These are phyloP conservation scores for Agonopterix alstromeriana DNA, from an alignment of 2,888 invertebrate genomes.

Conservation along the genomic window DNA sequence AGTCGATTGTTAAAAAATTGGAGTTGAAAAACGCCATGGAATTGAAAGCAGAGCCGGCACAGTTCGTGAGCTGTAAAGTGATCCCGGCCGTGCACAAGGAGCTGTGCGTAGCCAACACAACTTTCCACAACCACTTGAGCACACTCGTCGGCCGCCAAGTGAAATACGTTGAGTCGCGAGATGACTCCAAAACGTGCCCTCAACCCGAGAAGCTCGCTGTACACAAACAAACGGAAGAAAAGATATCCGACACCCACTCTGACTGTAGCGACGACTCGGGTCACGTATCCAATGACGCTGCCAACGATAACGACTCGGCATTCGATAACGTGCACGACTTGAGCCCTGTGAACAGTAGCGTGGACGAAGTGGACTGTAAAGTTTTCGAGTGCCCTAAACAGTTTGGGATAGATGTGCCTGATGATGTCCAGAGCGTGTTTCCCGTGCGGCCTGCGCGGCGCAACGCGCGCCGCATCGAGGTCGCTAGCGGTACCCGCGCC, in stretches of 20 bases:
- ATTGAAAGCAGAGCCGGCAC: constrained; percentile 51
- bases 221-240: constrained; percentile 63
- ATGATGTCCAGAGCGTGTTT: constrained; percentile 58
- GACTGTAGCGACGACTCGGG: constrained; percentile 89
- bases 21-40: constrained; percentile 67
- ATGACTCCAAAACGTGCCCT: constrained; percentile 53
- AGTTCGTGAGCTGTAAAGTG: constrained; percentile 63
- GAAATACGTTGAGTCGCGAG: constrained; percentile 57
- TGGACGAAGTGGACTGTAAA: constrained; percentile 61
- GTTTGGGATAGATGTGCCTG: constrained; percentile 55
- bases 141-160: constrained; percentile 71
- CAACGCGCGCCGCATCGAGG: constrained; percentile 66
- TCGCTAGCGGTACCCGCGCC: constrained; percentile 73
- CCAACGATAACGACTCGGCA: constrained; percentile 79
- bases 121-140: constrained; percentile 69
- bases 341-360: constrained; percentile 33
- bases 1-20: constrained; percentile 67
- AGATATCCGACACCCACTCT: constrained; percentile 78
- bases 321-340: constrained; percentile 54
- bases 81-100: constrained; percentile 69
- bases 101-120: constrained; percentile 65
- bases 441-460: constrained; percentile 68
- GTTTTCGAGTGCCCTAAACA: constrained; percentile 51
- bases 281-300: constrained; percentile 88
- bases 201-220: constrained; percentile 51